Percentiles rank a stretch among this genome's conserved stretches.
Conservation (phyloP, 2,888 invertebrate species). For the Cataglyphis altisquamis region DNA sequence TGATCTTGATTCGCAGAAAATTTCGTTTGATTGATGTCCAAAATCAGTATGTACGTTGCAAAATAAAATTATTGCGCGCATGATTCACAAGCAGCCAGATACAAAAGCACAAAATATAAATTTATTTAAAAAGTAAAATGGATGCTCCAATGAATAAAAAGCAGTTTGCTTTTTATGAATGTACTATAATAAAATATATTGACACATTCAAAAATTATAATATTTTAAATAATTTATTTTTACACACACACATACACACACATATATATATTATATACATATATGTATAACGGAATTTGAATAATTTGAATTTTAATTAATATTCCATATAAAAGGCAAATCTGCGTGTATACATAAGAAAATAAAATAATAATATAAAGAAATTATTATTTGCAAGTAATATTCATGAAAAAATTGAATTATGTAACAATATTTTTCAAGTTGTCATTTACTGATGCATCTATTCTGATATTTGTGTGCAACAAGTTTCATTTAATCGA, state of each 20-base stretch:
- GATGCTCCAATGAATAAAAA: background rate
- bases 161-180: too few species aligned
- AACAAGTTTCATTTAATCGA: conserved; percentile 7
- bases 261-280: too few species aligned
- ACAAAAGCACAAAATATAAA: conserved; percentile 5
- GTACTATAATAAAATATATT: background rate
- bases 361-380: background rate
- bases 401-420: background rate
- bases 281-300: background rate
- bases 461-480: background rate
- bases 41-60: background rate
- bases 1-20: conserved; percentile 18
- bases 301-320: background rate
- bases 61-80: conserved; percentile 30
- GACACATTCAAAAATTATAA: background rate
- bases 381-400: conserved; percentile 9
- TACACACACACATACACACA: background rate
- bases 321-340: background rate
- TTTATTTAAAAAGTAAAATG: conserved; percentile 20
- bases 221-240: background rate
- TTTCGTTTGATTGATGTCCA: background rate
- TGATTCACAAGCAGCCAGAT: background rate
- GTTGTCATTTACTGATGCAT: background rate
- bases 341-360: background rate
- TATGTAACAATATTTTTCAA: background rate